Percentiles rank a stretch among this genome's conserved stretches.
These are phyloP conservation scores for Melieria crassipennis DNA, from an alignment of 2,888 invertebrate genomes.

Conservation along the genomic window DNA sequence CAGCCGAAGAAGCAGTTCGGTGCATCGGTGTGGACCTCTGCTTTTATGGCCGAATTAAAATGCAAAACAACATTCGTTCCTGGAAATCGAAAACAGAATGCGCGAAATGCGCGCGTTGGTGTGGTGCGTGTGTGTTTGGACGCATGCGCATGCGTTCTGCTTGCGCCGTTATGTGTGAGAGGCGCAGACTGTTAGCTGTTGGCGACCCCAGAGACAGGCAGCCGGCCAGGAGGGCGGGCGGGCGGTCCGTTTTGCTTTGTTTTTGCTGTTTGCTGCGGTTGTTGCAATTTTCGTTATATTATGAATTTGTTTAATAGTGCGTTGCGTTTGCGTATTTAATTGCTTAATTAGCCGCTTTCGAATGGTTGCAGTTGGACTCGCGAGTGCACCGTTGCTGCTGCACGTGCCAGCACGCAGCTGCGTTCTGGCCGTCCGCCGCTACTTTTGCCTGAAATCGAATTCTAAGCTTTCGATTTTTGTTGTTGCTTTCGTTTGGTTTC, in stretches of 20 bases:
- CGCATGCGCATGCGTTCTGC: neutral
- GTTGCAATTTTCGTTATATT: slow-evolving; percentile 42
- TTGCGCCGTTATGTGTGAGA: too few species aligned
- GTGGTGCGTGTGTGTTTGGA: neutral
- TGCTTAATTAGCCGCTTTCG: slow-evolving; percentile 53
- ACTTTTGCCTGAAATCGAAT: too few species aligned
- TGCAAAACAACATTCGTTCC: slow-evolving; percentile 59
- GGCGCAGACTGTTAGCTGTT: too few species aligned
- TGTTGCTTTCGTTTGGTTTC: too few species aligned
- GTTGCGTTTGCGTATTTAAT: slow-evolving; percentile 52
- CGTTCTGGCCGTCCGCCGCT: too few species aligned
- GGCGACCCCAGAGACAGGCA: too few species aligned
- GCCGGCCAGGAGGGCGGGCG: too few species aligned
- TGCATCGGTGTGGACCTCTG: too few species aligned
- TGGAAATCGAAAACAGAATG: slow-evolving; percentile 50
- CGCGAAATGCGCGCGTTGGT: slow-evolving; percentile 35
- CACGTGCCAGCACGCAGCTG: too few species aligned
- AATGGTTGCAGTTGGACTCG: too few species aligned
- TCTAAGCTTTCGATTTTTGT: too few species aligned
- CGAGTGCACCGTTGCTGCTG: too few species aligned
- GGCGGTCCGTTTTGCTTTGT: neutral
- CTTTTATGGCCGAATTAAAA: slow-evolving; percentile 39
- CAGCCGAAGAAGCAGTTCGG: neutral
- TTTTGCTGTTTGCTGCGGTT: neutral
- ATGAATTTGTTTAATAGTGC: slow-evolving; percentile 45